Conservation (phyloP, 30 jellyfish, hydroid and myxozoan genomes). For the Chironex yamaguchii region DNA sequence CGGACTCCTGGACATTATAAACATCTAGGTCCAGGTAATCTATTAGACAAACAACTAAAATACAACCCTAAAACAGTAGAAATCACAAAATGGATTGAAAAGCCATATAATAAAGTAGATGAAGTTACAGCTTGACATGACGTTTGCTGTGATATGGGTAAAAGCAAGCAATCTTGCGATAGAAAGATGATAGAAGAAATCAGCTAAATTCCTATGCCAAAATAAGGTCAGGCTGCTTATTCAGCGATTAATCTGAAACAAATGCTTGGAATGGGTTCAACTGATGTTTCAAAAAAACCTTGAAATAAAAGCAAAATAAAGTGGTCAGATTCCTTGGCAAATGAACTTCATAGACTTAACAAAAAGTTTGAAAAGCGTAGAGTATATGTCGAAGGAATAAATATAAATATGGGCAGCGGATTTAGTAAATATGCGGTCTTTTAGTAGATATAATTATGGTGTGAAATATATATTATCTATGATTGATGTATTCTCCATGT, state of each 20-base stretch:
- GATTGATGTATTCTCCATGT: conserved; percentile 24
- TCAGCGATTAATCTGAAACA: conserved; percentile 1
- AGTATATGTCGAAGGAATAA: background rate
- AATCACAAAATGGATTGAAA: background rate
- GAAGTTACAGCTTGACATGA: conserved; percentile 8
- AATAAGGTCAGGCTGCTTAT: too few species aligned
- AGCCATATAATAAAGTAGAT: background rate
- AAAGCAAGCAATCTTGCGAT: background rate
- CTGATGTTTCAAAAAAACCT: too few species aligned
- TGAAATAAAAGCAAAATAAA: background rate
- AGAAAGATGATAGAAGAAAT: background rate
- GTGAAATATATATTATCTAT: background rate
- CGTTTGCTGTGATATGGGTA: conserved; percentile 7
- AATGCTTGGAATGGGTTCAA: background rate
- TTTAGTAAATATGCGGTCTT: conserved; percentile 1
- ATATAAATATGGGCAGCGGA: conserved; percentile 14
- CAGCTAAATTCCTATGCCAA: background rate
- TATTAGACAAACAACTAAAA: background rate
- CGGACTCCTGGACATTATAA: background rate
- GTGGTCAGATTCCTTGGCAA: conserved; percentile 1
- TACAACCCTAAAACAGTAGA: background rate
- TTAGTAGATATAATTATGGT: background rate
- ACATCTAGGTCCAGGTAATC: background rate
- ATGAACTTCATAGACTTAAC: conserved; percentile 2
- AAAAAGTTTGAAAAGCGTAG: conserved; percentile 9